Evolutionary conservation across 2,888 invertebrate species (phyloP).

Genomic region (Latrodectus elegans): DNA sequence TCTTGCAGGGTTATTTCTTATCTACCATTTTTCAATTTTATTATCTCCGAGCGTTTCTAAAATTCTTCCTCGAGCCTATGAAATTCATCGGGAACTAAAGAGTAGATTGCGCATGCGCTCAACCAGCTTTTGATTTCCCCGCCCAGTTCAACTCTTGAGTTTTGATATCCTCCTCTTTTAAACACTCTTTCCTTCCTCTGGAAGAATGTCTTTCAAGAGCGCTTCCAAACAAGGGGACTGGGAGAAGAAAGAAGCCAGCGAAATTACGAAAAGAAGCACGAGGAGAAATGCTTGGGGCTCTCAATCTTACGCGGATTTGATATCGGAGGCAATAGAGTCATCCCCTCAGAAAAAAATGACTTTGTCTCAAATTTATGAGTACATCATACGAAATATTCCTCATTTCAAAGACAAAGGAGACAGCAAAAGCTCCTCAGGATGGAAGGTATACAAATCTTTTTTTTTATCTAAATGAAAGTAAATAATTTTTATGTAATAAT

Average conservation of each 20-base stretch:
- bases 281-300: conserved; percentile 60
- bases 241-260: neutral
- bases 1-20: no score
- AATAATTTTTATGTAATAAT: neutral
- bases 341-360: conserved; percentile 96
- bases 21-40: no score
- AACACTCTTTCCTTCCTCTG: neutral
- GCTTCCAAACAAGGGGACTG: neutral
- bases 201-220: neutral
- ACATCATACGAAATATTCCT: conserved; percentile 99
- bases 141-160: no score
- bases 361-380: conserved; percentile 98
- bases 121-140: no score
- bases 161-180: no score
- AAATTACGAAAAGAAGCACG: conserved; percentile 23
- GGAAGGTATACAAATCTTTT: conserved; percentile 81
- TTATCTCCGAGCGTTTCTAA: no score
- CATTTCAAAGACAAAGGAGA: conserved; percentile 99
- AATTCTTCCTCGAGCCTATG: no score
- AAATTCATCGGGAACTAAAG: no score
- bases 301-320: conserved; percentile 97
- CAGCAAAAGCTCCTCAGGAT: conserved; percentile 98
- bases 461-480: neutral
- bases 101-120: no score
- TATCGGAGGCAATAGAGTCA: conserved; percentile 98